Base-by-base conservation (phyloP, 53 echinoderm and acorn worm genomes). In the Pentamera pediparva region DNA sequence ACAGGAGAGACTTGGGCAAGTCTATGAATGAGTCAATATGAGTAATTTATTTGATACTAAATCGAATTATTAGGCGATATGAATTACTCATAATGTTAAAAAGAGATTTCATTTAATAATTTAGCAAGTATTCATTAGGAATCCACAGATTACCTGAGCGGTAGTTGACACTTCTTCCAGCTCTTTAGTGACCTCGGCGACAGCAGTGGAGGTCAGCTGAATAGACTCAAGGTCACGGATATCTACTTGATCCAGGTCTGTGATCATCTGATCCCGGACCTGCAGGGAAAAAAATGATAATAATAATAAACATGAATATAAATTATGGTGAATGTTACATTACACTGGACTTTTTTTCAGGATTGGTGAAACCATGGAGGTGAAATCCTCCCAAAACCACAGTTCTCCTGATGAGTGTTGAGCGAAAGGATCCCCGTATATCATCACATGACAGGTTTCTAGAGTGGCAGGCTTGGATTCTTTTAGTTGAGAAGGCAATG, bases 161-260 rank as follows among this genome's bases (percentile, higher is more conserved):
- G 69, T 48, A 13, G 78, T 41, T 34, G 90, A 84, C 19, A 95
- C 76, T 65, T 95, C 95, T 15, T 69, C 48, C 17, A 85, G 51
- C 61, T 90, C 85, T 49, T 85, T 87, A 21, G 90, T 95, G 4
- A 90, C 82, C 58, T 85, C 77, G 19, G 87, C 76, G 31, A 91
- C 84, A 57, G 88, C 90, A 60, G 95, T 79, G 27, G 90, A 90
- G 35, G 85, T 76, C 49, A 85, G 83, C 30, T 95, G 87, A 35
- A 95, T 45, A 3, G 90, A 86, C 32, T 95, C 90, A 74, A 95
- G 70, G 70, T 87, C 82, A 62, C 82, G 59, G 1, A 95, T 79
- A 73, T 87, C 85, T 11, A 90, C 87, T 24, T 82, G 65, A 34
- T 70, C 56, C 25, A 95, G 65, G 73, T 61, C 80, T 47, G 73